Conservation (phyloP, 1,140 invertebrate genomes). For the Lasioglossum albipes region DNA sequence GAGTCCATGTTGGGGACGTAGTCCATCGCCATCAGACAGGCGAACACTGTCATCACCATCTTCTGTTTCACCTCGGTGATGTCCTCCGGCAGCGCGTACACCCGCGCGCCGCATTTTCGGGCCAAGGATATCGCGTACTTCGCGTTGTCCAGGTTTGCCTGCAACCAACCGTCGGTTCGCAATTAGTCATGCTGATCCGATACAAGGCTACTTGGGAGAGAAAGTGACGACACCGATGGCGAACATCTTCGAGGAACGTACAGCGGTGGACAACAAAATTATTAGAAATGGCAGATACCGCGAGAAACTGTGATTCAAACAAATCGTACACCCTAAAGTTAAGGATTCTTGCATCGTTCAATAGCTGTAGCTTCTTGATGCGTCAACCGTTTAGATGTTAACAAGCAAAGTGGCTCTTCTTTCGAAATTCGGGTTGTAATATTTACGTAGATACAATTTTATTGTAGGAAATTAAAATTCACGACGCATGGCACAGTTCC, state of each 20-base stretch:
- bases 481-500: not conserved
- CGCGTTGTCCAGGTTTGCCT: conserved; percentile 97
- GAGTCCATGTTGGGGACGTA: conserved; percentile 93
- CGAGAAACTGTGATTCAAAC: too few species aligned
- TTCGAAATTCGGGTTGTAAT: too few species aligned
- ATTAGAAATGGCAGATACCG: too few species aligned
- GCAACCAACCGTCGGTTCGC: conserved; percentile 57
- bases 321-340: too few species aligned
- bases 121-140: conserved; percentile 99
- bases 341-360: too few species aligned
- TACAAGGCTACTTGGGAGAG: not conserved
- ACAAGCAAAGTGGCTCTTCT: too few species aligned
- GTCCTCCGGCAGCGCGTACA: conserved; percentile 99
- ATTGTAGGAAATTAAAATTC: not conserved
- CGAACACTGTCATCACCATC: conserved; percentile 99
- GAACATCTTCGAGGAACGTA: not conserved
- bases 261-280: not conserved
- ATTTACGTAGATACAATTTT: too few species aligned
- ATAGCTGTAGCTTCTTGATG: too few species aligned
- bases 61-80: conserved; percentile 98
- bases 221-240: not conserved
- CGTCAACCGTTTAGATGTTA: too few species aligned
- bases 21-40: conserved; percentile 98
- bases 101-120: conserved; percentile 96
- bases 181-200: conserved; percentile 23